phyloP scores from a whole-genome alignment of 2,797 vertebrate genomes.

The Galago senegalensis region DNA sequence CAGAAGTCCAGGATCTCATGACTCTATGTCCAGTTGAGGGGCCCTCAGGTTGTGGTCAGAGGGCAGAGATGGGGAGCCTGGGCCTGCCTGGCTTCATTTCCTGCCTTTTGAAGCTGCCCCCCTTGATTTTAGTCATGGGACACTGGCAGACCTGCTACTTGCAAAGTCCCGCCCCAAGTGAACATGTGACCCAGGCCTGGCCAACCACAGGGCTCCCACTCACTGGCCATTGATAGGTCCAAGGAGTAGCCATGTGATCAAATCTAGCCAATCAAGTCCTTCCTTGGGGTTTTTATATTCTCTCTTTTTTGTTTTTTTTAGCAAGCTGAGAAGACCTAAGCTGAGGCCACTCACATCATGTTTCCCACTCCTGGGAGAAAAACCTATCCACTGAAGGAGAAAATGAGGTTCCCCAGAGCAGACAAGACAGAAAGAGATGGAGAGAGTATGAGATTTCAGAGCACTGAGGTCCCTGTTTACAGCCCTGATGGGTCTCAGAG shows the following conservation, averaged over 20 bases:
- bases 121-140: background rate
- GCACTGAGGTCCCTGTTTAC: background rate
- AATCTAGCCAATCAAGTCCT: background rate
- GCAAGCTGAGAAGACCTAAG: background rate
- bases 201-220: background rate
- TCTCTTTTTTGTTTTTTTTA: background rate
- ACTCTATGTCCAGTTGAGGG: background rate
- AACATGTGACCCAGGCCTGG: background rate
- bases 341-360: too few species aligned
- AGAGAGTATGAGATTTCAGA: fast-evolving
- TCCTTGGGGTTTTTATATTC: background rate
- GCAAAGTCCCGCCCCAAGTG: too few species aligned
- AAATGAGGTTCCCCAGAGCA: background rate
- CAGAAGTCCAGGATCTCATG: background rate
- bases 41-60: background rate
- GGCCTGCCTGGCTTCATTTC: background rate
- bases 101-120: background rate
- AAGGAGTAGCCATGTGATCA: background rate
- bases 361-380: background rate
- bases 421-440: background rate
- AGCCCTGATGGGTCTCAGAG: background rate
- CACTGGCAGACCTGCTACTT: background rate
- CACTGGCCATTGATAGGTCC: background rate
- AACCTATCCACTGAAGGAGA: background rate
- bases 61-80: background rate